Evolutionary conservation across 2,113 vertebrate genomes (phyloP).

Genomic region (Microcebus tavaratra): DNA sequence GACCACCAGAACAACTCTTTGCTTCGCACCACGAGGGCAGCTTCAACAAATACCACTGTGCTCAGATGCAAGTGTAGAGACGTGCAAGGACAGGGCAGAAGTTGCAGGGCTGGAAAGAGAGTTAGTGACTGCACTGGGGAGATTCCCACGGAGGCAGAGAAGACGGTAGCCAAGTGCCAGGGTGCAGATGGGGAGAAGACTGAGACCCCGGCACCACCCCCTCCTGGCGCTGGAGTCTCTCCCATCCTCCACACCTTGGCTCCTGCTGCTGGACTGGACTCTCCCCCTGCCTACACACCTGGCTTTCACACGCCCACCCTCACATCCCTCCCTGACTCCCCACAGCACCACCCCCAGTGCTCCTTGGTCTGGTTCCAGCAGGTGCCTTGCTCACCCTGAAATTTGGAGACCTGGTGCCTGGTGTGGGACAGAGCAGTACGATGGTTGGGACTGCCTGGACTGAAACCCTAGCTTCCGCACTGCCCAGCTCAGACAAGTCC

Average conservation of each 20-base stretch:
- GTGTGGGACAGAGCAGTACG: neutral
- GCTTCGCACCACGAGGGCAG: neutral
- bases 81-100: too few species aligned
- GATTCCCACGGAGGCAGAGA: neutral
- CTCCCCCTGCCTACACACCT: neutral
- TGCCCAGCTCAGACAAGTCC: neutral
- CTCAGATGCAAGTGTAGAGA: neutral
- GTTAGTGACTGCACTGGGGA: neutral
- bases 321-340: neutral
- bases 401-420: neutral
- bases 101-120: neutral
- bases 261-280: neutral
- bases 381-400: neutral
- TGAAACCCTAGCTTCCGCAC: neutral
- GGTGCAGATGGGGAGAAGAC: too few species aligned
- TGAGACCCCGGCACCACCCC: neutral
- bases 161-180: neutral
- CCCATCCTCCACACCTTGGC: neutral
- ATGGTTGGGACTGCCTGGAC: rapidly evolving
- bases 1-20: neutral
- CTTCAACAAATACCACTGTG: neutral
- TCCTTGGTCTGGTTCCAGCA: neutral
- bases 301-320: neutral
- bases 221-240: too few species aligned
- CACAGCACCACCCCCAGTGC: rapidly evolving